These are phyloP conservation scores for Melanotus villosus DNA, from an alignment of 2,888 invertebrate genomes.

Conservation along the genomic window DNA sequence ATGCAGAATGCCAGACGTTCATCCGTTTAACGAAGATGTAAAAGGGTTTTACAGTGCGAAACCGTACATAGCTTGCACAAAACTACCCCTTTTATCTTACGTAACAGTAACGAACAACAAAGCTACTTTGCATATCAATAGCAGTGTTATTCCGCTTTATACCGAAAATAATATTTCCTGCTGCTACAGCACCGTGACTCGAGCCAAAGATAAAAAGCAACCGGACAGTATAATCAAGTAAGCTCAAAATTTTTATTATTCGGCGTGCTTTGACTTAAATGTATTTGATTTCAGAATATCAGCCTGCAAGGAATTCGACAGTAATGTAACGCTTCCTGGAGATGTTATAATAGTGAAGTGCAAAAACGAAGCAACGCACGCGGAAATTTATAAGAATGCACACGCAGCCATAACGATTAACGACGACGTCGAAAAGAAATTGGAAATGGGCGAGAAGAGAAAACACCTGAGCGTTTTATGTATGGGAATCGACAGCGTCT, in stretches of 20 bases:
- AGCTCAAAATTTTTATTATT: conserved; percentile 36
- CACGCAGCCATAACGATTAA: conserved; percentile 72
- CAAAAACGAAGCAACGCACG: conserved; percentile 55
- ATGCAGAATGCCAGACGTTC: conserved; percentile 76
- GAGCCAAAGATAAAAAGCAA: background rate
- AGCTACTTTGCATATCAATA: conserved; percentile 62
- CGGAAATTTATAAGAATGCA: conserved; percentile 70
- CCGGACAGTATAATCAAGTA: conserved; percentile 55
- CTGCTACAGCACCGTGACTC: conserved; percentile 55
- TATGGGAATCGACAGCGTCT: conserved; percentile 89
- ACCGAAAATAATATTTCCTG: conserved; percentile 55
- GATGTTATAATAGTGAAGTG: conserved; percentile 72
- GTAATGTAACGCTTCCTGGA: conserved; percentile 62
- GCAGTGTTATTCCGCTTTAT: conserved; percentile 58
- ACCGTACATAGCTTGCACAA: conserved; percentile 71
- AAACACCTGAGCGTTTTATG: conserved; percentile 78
- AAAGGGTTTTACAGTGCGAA: conserved; percentile 70
- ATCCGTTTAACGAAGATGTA: conserved; percentile 73
- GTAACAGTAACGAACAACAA: conserved; percentile 56
- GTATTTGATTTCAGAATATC: conserved; percentile 65
- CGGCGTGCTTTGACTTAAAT: too few relatives aligned
- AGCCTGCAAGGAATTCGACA: conserved; percentile 69
- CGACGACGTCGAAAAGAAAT: conserved; percentile 69
- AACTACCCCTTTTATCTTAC: conserved; percentile 63
- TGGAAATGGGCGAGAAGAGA: conserved; percentile 50